Evolutionary conservation across 2,797 vertebrate genomes (phyloP), one percentile per base, ranked within the genome.

Genomic region (Rhynchonycteris naso): DNA sequence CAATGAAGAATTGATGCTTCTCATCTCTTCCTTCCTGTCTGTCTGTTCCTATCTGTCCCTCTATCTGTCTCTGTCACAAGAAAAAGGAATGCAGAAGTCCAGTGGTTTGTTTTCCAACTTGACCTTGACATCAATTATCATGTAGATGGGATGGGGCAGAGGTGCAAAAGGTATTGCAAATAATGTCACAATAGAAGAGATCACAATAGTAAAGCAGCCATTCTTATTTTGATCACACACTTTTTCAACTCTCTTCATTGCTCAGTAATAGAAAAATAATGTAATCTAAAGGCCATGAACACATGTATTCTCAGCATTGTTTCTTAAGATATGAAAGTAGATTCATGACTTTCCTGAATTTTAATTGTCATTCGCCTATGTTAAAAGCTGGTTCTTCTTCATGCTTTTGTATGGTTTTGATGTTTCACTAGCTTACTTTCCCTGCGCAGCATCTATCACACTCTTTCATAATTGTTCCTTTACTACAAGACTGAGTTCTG

Each of bases 271-370:
- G 80, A 74, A 85, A 74, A 90, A 63, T 56, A 66, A 72, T 54
- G 12, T 84, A 72, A 89, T 30, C 38, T 74, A 58, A 84, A 59
- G 33, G 10, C 22, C 28, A 6, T 43, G 59, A 15, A 14, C 30
- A 66, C 18, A 24, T 59, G 9, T 68, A 79, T 65, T 84, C 50
- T 43, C 15, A 33, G 19, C 38, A 63, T 15, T 33, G 16, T 68
- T 81, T 87, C 85, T 88, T 92, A 79, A 84, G 79, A 84, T 58
- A 24, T 71, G 47, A 84, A 78, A 78, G 14, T 24, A 65, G 68
- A 66, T 68, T 80, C 16, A 80, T 52, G 16, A 75, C 54, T 81
- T 90, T 21, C 52, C 59, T 22, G 21, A 43, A 74, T 68, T 84
- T 61, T 80, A 80, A 75, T 66, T 61, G 26, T 24, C n/a, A 9